A percentile compares a stretch with the other conserved stretches of the same genome.
phyloP scores from a whole-genome alignment of 1,140 invertebrate species.

The Drosophila triauraria region DNA sequence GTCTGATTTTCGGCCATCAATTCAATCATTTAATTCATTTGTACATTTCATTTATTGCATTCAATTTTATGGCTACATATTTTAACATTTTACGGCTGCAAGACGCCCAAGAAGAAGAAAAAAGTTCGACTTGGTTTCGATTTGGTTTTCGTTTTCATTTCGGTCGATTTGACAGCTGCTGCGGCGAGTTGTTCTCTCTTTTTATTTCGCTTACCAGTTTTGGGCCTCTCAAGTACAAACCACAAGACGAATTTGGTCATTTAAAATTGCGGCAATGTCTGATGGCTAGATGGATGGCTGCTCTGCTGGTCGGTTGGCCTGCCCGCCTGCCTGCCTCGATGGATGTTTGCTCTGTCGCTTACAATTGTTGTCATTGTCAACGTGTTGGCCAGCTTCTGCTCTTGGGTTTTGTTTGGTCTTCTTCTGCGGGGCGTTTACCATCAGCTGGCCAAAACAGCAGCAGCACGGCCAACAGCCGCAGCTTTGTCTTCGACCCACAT shows the following conservation, averaged over 20 bases:
- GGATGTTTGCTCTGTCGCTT: constrained; percentile 61
- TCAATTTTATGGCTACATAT: constrained; percentile 78
- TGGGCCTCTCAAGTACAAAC: constrained; percentile 79
- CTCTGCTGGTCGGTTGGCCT: constrained; percentile 9
- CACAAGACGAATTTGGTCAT: constrained; percentile 82
- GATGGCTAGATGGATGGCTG: constrained; percentile 42
- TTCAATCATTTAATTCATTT: constrained; percentile 66
- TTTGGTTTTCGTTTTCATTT: constrained; percentile 70
- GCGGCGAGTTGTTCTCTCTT: constrained; percentile 36
- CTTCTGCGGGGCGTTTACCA: constrained; percentile 72
- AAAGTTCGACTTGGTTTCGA: constrained; percentile 63
- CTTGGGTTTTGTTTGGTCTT: constrained; percentile 54
- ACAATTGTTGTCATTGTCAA: constrained; percentile 82
- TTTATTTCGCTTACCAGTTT: constrained; percentile 73
- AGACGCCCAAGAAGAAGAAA: constrained; percentile 15
- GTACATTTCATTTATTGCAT: constrained; percentile 71
- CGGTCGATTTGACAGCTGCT: constrained; percentile 69
- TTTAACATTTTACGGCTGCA: constrained; percentile 60
- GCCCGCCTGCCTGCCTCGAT: constrained; percentile 21
- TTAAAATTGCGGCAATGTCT: constrained; percentile 75
- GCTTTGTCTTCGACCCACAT: constrained; percentile 81
- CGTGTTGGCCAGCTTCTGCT: constrained; percentile 57
- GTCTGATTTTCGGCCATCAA: constrained; percentile 24
- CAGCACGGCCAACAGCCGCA: constrained; percentile 48
- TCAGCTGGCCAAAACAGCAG: constrained; percentile 26